Evolutionary conservation across 2,888 invertebrate species (phyloP).

Genomic region (Lissocephala sabroskyi): DNA sequence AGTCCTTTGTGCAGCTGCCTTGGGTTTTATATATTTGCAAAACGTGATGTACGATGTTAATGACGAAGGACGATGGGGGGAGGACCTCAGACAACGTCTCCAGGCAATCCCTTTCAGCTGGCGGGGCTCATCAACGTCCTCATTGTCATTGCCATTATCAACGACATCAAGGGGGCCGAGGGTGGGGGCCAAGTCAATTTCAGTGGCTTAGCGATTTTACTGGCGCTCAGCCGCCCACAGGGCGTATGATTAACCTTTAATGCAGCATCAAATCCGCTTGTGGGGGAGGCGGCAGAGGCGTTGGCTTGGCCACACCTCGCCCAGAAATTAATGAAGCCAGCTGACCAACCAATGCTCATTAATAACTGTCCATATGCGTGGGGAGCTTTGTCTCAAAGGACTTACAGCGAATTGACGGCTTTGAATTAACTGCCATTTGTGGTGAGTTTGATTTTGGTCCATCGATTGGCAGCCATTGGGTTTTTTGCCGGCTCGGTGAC

Average conservation of each 20-base stretch:
- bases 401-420: not conserved
- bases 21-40: constrained; percentile 10
- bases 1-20: constrained; percentile 8
- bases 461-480: constrained; percentile 3
- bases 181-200: constrained; percentile 45
- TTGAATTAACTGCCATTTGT: not conserved
- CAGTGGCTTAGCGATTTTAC: constrained; percentile 49
- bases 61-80: constrained; percentile 29
- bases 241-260: constrained; percentile 55
- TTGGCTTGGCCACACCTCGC: too few relatives aligned
- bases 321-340: constrained; percentile 52
- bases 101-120: too few relatives aligned
- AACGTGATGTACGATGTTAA: constrained; percentile 44
- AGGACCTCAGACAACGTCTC: not conserved
- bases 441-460: not conserved
- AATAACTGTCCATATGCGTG: constrained; percentile 61
- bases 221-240: constrained; percentile 35
- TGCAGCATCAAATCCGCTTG: constrained; percentile 31
- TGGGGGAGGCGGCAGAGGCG: too few relatives aligned
- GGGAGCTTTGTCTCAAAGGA: constrained; percentile 2
- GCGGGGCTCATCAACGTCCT: constrained; percentile 9
- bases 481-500: constrained; percentile 48
- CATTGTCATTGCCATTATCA: constrained; percentile 27
- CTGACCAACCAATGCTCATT: constrained; percentile 37
- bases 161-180: not conserved